Conservation (phyloP, 2,888 invertebrate species). For the Cyclophora punctaria region DNA sequence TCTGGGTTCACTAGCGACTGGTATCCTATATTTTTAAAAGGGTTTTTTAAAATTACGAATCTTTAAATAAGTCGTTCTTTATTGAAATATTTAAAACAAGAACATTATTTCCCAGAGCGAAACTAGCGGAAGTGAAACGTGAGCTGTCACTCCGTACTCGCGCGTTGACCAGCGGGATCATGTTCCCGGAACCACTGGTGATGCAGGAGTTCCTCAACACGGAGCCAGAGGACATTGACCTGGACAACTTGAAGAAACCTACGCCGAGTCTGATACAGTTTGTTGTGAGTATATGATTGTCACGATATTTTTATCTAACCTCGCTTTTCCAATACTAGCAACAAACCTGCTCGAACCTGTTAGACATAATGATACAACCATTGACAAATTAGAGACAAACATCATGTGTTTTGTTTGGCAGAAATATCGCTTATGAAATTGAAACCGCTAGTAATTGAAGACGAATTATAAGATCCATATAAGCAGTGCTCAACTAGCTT, state of each 20-base stretch:
- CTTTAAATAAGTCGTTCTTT: not conserved
- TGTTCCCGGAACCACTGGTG: slow-evolving; percentile 83
- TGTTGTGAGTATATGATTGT: slow-evolving; percentile 70
- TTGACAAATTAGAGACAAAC: too few relatives aligned
- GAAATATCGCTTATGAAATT: too few relatives aligned
- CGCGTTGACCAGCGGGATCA: slow-evolving; percentile 74
- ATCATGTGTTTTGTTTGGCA: too few relatives aligned
- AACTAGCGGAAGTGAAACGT: slow-evolving; percentile 77
- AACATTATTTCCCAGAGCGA: slow-evolving; percentile 63
- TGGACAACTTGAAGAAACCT: slow-evolving; percentile 73
- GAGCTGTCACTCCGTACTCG: slow-evolving; percentile 81
- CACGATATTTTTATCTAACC: too few relatives aligned
- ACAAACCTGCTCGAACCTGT: too few relatives aligned
- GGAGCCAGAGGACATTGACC: slow-evolving; percentile 67
- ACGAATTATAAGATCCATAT: not conserved
- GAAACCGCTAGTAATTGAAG: not conserved
- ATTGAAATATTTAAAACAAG: not conserved
- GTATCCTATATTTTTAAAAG: not conserved
- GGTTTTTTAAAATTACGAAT: not conserved
- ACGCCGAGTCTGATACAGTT: slow-evolving; percentile 82
- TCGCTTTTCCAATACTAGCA: too few relatives aligned
- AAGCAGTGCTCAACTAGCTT: too few relatives aligned
- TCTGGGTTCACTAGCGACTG: too few relatives aligned
- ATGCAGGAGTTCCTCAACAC: slow-evolving; percentile 82
- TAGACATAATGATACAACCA: too few relatives aligned